Evolutionary conservation across 1,140 invertebrate genomes (phyloP).

Genomic region (Meloidogyne hapla): DNA sequence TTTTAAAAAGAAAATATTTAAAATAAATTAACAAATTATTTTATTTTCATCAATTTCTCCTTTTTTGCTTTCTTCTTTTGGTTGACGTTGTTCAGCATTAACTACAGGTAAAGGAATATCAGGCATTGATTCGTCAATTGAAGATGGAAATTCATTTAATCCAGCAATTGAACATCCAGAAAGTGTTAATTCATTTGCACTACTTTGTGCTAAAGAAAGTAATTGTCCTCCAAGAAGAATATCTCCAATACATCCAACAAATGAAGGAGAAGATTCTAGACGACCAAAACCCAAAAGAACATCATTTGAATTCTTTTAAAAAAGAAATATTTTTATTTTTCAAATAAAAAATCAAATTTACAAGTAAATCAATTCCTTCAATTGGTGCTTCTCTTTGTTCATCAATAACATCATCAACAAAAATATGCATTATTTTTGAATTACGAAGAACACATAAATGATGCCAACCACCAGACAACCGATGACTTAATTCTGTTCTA

Average conservation of each 20-base stretch:
- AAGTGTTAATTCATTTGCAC: conserved; percentile 64
- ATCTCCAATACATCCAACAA: conserved; percentile 82
- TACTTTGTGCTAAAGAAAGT: conserved; percentile 72
- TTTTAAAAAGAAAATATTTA: conserved; percentile 12
- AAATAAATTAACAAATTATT: neutral
- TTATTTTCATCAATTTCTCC: neutral
- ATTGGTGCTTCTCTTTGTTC: conserved; percentile 43
- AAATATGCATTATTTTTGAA: conserved; percentile 69
- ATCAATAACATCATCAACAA: conserved; percentile 79
- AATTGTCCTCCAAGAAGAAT: conserved; percentile 75
- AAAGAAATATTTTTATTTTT: neutral
- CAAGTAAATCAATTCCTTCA: conserved; percentile 25
- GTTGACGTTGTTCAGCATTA: neutral
- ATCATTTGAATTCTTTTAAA: conserved; percentile 27
- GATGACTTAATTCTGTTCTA: conserved; percentile 36
- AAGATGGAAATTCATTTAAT: conserved; percentile 31
- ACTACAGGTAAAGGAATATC: neutral
- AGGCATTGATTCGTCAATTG: neutral
- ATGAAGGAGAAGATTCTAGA: conserved; percentile 60
- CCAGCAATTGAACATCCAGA: conserved; percentile 70
- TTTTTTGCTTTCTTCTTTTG: neutral
- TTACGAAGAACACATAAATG: conserved; percentile 49
- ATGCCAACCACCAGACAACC: conserved; percentile 68
- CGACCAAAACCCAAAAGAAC: conserved; percentile 27
- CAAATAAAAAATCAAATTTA: neutral